These are phyloP conservation scores for Lepidocyrtoides sp. DNA, from an alignment of 2,888 invertebrate genomes.

Conservation along the genomic window DNA sequence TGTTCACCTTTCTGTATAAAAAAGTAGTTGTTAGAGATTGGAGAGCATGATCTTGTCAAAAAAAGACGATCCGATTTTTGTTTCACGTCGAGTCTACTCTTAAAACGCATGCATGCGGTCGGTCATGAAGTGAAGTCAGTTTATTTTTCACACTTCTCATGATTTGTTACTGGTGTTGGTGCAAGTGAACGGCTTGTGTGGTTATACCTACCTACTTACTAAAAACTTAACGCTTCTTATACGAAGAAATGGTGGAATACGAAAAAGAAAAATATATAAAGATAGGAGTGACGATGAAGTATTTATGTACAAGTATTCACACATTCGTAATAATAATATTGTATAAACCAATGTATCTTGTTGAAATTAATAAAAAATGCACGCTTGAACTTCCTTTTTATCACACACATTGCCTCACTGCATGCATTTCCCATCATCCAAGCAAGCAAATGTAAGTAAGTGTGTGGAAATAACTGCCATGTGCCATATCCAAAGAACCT, in stretches of 20 bases:
- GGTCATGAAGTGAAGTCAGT: conserved; percentile 67
- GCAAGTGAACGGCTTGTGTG: conserved; percentile 76
- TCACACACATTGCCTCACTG: not conserved
- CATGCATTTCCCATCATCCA: not conserved
- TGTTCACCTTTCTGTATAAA: conserved; percentile 27
- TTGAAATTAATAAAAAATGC: conserved; percentile 24
- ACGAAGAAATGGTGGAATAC: not conserved
- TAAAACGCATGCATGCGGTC: conserved; percentile 64
- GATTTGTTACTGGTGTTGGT: conserved; percentile 73
- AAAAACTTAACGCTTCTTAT: not conserved
- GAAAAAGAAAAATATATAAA: not conserved
- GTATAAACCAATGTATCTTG: not conserved
- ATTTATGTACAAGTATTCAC: conserved; percentile 26
- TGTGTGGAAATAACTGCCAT: conserved; percentile 38
- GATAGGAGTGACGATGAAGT: not conserved
- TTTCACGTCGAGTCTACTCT: conserved; percentile 38
- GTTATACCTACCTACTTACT: conserved; percentile 35
- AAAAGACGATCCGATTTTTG: conserved; percentile 33
- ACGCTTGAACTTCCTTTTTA: conserved; percentile 18
- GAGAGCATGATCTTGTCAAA: conserved; percentile 60
- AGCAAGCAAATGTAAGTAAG: not conserved
- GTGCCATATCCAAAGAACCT: conserved; percentile 31
- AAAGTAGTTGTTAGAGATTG: not conserved
- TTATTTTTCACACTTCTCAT: conserved; percentile 75
- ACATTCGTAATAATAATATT: conserved; percentile 32